Evolutionary conservation across 2,888 invertebrate genomes (phyloP).

Genomic region (Cephus runcator): DNA sequence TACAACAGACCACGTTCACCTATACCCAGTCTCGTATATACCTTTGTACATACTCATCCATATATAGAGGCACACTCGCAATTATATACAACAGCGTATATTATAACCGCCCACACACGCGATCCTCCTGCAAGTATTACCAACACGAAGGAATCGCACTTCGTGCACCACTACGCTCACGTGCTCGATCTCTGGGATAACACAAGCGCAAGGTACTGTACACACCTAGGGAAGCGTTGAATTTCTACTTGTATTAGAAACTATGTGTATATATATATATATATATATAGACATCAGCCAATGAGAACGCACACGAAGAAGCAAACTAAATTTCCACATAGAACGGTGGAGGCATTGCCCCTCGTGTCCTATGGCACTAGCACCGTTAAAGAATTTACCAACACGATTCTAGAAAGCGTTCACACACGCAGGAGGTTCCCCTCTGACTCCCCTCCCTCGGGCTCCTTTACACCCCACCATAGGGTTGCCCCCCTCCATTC

Average conservation of each 20-base stretch:
- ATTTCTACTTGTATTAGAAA: neutral
- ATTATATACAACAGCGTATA: constrained; percentile 14
- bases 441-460: constrained; percentile 8
- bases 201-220: neutral
- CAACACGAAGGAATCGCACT: neutral
- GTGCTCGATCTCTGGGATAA: neutral
- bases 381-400: neutral
- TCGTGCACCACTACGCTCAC: neutral
- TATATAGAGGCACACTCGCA: constrained; percentile 6
- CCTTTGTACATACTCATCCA: too few species aligned
- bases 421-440: constrained; percentile 14
- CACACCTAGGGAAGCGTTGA: neutral
- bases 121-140: neutral
- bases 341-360: constrained; percentile 45
- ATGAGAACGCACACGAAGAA: constrained; percentile 11
- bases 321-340: constrained; percentile 46
- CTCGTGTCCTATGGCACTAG: constrained; percentile 21
- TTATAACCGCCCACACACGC: neutral
- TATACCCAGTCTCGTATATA: neutral
- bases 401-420: neutral
- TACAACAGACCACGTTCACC: constrained; percentile 5
- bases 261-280: neutral
- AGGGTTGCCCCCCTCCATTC: constrained; percentile 1
- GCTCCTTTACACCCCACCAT: constrained; percentile 8
- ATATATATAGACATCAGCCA: neutral